Evolutionary conservation across 2,113 vertebrate species (phyloP).

Genomic region (Neodon shergylaensis): DNA sequence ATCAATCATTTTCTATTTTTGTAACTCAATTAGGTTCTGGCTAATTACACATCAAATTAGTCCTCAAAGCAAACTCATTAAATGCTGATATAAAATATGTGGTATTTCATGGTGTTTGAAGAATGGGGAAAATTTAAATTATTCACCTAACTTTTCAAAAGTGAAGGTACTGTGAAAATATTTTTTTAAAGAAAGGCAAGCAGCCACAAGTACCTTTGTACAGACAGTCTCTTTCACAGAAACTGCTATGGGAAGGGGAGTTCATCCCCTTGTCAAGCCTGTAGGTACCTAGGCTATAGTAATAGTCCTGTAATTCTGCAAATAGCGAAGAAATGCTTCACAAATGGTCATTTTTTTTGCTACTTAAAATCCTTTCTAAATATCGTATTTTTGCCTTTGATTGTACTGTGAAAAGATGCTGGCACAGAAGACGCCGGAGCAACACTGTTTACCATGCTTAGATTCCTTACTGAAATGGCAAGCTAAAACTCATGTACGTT

Average conservation of each 20-base stretch:
- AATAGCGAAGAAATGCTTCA: not conserved
- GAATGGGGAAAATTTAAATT: slow-evolving; percentile 31
- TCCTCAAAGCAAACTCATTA: slow-evolving; percentile 61
- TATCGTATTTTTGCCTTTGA: not conserved
- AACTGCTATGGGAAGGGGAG: not conserved
- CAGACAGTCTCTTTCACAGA: not conserved
- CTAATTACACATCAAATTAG: slow-evolving; percentile 49
- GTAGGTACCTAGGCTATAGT: not conserved
- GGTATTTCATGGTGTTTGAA: slow-evolving; percentile 47
- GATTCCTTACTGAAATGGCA: not conserved
- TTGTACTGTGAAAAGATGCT: not conserved
- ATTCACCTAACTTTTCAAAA: slow-evolving; percentile 45
- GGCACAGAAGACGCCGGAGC: not conserved
- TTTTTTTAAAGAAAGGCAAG: not conserved
- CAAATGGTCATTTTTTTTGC: not conserved
- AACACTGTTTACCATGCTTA: not conserved
- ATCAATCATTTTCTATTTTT: slow-evolving; percentile 59
- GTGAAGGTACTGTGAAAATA: not conserved
- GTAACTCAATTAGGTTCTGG: slow-evolving; percentile 47
- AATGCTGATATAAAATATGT: slow-evolving; percentile 13
- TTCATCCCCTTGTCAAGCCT: not conserved
- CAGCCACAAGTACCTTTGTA: not conserved
- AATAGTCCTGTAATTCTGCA: not conserved
- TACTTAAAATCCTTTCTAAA: not conserved
- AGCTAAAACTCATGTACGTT: not conserved